Base-by-base conservation (phyloP, 1,140 invertebrate genomes). In the Carcinoscorpius rotundicauda region DNA sequence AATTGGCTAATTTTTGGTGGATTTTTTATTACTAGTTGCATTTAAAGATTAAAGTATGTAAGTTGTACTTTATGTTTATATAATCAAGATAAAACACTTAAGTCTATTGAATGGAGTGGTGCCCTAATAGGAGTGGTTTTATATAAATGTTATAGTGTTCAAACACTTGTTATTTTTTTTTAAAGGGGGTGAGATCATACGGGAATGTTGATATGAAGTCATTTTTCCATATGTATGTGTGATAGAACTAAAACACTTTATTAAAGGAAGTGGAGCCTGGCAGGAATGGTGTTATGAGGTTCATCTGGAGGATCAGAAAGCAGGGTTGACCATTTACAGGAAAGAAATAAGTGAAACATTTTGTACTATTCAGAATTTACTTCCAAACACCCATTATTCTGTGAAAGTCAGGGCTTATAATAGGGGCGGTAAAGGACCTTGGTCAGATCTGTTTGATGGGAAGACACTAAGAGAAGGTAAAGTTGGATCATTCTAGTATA, bases 211-310 rank as follows among this genome's bases (percentile, higher is more conserved):
- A 29, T 29, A 29, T 29, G 29, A 29, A 29, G 29, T 29, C 29
- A 29, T 29, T 29, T 29, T 29, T 29, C 29, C 29, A 29, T 29
- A 29, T 29, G 29, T 29, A 29, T 29, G 2, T 29, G 29, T 29
- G 29, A 29, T n/a, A 53, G 51, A 60, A 61, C 60, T 62, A 59
- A 56, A 60, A 58, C 49, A 61, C 49, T 62, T 64, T 51, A 62
- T 61, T 69, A 9, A 58, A 75, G 76, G 76, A 6, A 61, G 58
- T 51, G 86, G 85, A 1, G 87, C 91, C 0, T 93, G 88, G 84
- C 85, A 87, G 70, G 84, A 85, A 66, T 95, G 91, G 90, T 83
- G 81, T 0, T 97, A 92, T 75, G 85, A 89, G 73, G 78, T 97
- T 29, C 68, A 81, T 91, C 0, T 83, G 82, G 66, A 82, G 87